Evolutionary conservation across 2,113 vertebrate species (phyloP), one percentile per base, ranked within the genome.

Genomic region (Anoura caudifer): DNA sequence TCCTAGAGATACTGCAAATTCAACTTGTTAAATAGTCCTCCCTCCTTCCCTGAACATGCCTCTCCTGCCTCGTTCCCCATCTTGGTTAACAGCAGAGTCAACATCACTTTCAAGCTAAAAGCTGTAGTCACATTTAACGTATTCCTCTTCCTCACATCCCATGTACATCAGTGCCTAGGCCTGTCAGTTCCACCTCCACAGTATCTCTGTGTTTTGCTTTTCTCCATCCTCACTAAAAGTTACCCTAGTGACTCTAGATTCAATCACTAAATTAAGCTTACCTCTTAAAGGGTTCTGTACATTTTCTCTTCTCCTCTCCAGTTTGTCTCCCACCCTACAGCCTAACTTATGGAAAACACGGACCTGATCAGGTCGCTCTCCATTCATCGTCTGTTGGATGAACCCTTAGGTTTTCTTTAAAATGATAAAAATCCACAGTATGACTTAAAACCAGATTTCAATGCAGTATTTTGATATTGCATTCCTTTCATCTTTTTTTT

Each of bases 401-500:
- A 81, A 81, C 31, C 22, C 5, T 50, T 65, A 65, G 61, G 13
- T 65, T 94, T 90, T 82, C 56, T 81, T 84, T 77, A 76, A 52
- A 86, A 36, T 86, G 26, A 69, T 47, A 65, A 61, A 31, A 89
- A 26, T 41, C 31, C 72, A 54, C 41, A 73, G 36, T 70, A 36
- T 20, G 75, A 43, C 24, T 72, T 92, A 31, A 92, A 41, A 13
- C 20, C 59, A 87, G 14, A 33, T 72, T 14, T 50, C 38, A 41
- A 0, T 28, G 47, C n/a, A 75, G 10, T 22, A 75, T 54, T 91
- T 90, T 95, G 61, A 83, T 67, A 88, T 2, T 76, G 1, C 15
- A 33, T 10, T 93, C 36, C 77, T 72, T 73, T 85, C 19, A 26
- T 56, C 72, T 73, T 91, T 52, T 87, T 83, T 97, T 97, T 89